Evolutionary conservation across 2,113 vertebrate species (phyloP).

Genomic region (Microtus richardsoni): DNA sequence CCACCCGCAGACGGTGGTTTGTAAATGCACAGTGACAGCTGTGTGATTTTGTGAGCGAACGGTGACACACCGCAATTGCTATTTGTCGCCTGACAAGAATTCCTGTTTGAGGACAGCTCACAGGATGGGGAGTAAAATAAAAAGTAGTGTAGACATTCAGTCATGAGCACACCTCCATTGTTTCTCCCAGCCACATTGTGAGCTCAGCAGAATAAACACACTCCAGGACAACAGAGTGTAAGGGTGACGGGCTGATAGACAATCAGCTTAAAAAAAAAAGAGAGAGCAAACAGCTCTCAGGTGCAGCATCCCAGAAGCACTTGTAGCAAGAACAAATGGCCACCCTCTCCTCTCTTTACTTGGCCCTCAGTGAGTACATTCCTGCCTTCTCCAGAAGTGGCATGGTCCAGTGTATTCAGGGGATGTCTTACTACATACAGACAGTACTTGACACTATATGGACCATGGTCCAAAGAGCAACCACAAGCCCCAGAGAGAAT

Average conservation of each 20-base stretch:
- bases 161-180: too few relatives aligned
- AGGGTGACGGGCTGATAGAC: background rate
- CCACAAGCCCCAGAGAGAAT: background rate
- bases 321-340: background rate
- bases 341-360: background rate
- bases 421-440: background rate
- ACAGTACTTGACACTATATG: accelerated
- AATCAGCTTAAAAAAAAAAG: background rate
- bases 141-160: background rate
- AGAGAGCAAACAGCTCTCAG: background rate
- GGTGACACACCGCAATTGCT: background rate
- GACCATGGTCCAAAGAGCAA: background rate
- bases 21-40: background rate
- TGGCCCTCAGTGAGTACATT: background rate
- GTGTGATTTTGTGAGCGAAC: background rate
- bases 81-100: too few relatives aligned
- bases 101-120: background rate
- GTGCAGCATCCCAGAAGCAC: background rate
- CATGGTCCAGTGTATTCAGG: background rate
- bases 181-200: background rate
- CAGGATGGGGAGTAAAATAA: background rate
- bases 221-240: background rate
- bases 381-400: too few relatives aligned
- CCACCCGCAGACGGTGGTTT: accelerated
- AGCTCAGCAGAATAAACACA: background rate